A percentile compares a stretch with the other conserved stretches of the same genome.
Conservation (phyloP, 2,888 invertebrate genomes). For the Electrophaes corylata region DNA sequence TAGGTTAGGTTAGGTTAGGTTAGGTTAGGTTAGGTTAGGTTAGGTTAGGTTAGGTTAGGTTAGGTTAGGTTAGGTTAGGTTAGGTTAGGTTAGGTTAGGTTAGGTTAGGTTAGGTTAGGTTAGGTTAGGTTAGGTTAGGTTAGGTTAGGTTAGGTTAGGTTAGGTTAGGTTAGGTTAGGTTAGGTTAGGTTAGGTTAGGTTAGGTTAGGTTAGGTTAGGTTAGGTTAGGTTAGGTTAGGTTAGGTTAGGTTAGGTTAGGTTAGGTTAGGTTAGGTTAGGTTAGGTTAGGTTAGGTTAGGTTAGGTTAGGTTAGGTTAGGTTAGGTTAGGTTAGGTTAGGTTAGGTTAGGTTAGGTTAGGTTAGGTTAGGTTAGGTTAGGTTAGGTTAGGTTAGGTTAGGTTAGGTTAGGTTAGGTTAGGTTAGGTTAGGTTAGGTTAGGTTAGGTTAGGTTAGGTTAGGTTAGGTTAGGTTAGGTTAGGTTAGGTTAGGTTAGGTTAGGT, state of each 20-base stretch:
- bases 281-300: conserved; percentile 29
- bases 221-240: conserved; percentile 22
- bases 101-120: conserved; percentile 29
- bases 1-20: conserved; percentile 44
- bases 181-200: conserved; percentile 21
- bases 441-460: conserved; percentile 34
- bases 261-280: conserved; percentile 25
- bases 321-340: conserved; percentile 28
- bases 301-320: conserved; percentile 31
- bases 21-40: conserved; percentile 42
- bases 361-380: conserved; percentile 31
- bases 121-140: conserved; percentile 29
- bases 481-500: conserved; percentile 23
- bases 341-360: conserved; percentile 31
- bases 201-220: conserved; percentile 21
- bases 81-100: conserved; percentile 33
- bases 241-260: conserved; percentile 27
- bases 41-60: conserved; percentile 29
- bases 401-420: conserved; percentile 31
- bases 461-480: conserved; percentile 32
- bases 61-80: conserved; percentile 33
- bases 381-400: conserved; percentile 31
- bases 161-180: conserved; percentile 29
- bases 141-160: conserved; percentile 17
- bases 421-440: conserved; percentile 29